Conservation (phyloP, 2,797 vertebrate genomes). For the Threskiornis aethiopicus region DNA sequence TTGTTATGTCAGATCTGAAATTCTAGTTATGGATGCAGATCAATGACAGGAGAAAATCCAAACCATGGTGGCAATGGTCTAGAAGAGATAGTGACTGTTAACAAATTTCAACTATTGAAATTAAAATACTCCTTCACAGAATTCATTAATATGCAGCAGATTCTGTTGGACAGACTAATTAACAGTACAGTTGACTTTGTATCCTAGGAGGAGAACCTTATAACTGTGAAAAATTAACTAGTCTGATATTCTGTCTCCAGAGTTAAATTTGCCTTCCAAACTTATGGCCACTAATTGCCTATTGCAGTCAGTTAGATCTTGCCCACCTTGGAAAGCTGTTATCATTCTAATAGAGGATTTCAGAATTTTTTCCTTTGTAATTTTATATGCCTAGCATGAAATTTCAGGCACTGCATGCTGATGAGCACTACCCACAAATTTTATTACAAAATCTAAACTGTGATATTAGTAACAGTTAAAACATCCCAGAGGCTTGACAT, state of each 20-base stretch:
- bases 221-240: neutral
- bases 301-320: neutral
- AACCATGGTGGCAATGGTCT: neutral
- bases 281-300: rapidly evolving
- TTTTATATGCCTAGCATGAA: neutral
- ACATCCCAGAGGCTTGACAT: neutral
- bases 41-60: neutral
- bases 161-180: neutral
- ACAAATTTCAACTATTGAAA: neutral
- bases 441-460: neutral
- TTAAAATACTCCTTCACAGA: neutral
- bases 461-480: neutral
- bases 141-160: neutral
- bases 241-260: neutral
- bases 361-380: neutral
- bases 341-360: neutral
- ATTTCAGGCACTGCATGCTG: neutral
- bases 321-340: neutral
- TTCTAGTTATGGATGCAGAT: neutral
- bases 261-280: neutral
- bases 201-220: neutral
- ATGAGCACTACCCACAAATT: neutral
- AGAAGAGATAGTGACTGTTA: neutral
- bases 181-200: neutral
- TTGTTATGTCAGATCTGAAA: neutral